phyloP scores from a whole-genome alignment of 1,140 invertebrate genomes.

The Geopemphigus sp. region DNA sequence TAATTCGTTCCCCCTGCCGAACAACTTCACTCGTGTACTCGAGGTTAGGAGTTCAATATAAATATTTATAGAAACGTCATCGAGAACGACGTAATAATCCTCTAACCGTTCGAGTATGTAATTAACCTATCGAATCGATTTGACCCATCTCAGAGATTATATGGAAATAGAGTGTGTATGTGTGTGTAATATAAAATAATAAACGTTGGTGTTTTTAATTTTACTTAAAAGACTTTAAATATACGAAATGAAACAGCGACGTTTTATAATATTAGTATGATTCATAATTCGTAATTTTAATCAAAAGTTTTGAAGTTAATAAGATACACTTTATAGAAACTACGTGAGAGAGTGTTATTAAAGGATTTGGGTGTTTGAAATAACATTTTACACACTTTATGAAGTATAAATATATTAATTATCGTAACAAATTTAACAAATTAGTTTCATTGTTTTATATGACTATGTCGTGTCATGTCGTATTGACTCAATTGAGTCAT shows the following conservation, averaged over 20 bases:
- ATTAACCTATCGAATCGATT: slow-evolving; percentile 25
- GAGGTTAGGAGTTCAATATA: background rate
- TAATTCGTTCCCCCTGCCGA: background rate
- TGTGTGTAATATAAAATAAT: background rate
- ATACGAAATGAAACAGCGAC: background rate
- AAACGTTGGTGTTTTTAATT: background rate
- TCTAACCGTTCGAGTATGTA: slow-evolving; percentile 1
- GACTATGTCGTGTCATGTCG: too few species aligned
- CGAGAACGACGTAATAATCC: slow-evolving; percentile 24
- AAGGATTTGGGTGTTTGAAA: background rate
- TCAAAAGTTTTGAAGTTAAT: slow-evolving; percentile 25
- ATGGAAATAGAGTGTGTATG: too few species aligned
- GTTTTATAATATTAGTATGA: slow-evolving; percentile 1
- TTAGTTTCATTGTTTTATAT: background rate
- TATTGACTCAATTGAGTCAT: too few species aligned
- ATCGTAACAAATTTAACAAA: slow-evolving; percentile 12
- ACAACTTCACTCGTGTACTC: background rate
- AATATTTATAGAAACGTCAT: slow-evolving; percentile 29
- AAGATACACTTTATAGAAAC: background rate
- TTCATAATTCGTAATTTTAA: background rate
- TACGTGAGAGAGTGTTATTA: background rate
- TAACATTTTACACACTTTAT: background rate
- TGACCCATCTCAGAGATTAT: background rate
- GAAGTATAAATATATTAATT: background rate
- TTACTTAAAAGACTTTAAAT: background rate